Conservation (phyloP, 2,888 invertebrate species). For the Tanypteryx hageni region DNA sequence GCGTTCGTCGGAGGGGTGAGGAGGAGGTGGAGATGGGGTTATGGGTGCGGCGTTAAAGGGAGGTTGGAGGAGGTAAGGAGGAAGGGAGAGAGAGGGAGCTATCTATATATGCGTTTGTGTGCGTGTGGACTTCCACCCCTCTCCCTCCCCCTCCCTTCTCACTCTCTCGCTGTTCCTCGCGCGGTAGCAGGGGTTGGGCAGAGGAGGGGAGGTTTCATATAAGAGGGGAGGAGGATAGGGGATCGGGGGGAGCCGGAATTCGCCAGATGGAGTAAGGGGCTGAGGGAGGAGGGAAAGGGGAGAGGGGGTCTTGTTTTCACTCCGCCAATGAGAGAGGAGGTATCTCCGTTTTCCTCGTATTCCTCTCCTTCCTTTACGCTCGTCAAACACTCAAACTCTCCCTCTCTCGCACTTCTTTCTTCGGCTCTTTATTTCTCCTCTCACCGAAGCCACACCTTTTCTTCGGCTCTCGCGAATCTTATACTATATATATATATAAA, state of each 20-base stretch:
- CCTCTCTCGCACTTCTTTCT: not conserved
- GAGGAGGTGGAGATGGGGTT: not conserved
- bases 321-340: conserved; percentile 54
- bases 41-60: conserved; percentile 37
- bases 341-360: conserved; percentile 48
- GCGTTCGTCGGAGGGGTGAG: too few relatives aligned
- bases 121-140: not conserved
- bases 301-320: conserved; percentile 36
- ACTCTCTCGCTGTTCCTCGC: not conserved
- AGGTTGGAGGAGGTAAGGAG: conserved; percentile 68
- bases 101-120: not conserved
- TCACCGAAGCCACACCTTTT: conserved; percentile 23
- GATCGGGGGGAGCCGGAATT: conserved; percentile 25
- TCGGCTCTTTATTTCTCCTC: conserved; percentile 48
- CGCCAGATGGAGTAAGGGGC: not conserved
- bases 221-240: not conserved
- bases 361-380: conserved; percentile 40
- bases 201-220: not conserved
- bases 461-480: not conserved
- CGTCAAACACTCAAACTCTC: not conserved
- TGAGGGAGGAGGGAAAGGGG: not conserved
- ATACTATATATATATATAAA: not conserved
- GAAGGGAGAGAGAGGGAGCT: conserved; percentile 58
- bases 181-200: not conserved
- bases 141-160: not conserved